phyloP scores from a whole-genome alignment of 92 coral and sea anemone species.

The Palythoa grandis region DNA sequence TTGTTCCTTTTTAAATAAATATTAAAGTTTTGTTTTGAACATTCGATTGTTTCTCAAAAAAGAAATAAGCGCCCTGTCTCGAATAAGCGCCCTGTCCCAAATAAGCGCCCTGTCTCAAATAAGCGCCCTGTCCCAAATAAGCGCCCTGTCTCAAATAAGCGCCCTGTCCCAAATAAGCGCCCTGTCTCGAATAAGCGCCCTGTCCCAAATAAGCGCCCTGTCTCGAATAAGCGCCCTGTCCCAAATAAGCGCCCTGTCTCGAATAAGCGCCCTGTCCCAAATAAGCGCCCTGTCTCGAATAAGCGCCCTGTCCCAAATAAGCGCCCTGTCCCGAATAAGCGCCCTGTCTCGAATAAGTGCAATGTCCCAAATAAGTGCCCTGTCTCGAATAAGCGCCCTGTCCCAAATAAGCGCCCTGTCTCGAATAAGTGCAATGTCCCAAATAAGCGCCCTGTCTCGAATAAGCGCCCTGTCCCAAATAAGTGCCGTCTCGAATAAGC shows the following conservation, averaged over 20 bases:
- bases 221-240: slow-evolving; percentile 34
- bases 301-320: slow-evolving; percentile 27
- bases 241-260: no score
- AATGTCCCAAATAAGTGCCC: slow-evolving; percentile 8
- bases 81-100: slow-evolving; percentile 21
- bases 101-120: no score
- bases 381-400: slow-evolving; percentile 44
- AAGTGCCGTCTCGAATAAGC: slow-evolving; percentile 26
- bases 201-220: slow-evolving; percentile 26
- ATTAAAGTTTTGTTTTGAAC: no score
- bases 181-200: slow-evolving; percentile 45
- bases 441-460: not conserved
- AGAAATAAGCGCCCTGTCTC: slow-evolving; percentile 32
- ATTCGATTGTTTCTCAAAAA: no score
- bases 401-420: slow-evolving; percentile 26
- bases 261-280: slow-evolving; percentile 38
- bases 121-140: not conserved
- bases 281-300: slow-evolving; percentile 42
- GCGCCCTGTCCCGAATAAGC: slow-evolving; percentile 40
- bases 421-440: slow-evolving; percentile 22
- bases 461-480: slow-evolving; percentile 38
- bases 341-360: no score
- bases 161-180: slow-evolving; percentile 6
- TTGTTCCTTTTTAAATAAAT: no score
- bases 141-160: not conserved